Evolutionary conservation across 2,113 vertebrate species (phyloP).

Genomic region (Antigone vipio): DNA sequence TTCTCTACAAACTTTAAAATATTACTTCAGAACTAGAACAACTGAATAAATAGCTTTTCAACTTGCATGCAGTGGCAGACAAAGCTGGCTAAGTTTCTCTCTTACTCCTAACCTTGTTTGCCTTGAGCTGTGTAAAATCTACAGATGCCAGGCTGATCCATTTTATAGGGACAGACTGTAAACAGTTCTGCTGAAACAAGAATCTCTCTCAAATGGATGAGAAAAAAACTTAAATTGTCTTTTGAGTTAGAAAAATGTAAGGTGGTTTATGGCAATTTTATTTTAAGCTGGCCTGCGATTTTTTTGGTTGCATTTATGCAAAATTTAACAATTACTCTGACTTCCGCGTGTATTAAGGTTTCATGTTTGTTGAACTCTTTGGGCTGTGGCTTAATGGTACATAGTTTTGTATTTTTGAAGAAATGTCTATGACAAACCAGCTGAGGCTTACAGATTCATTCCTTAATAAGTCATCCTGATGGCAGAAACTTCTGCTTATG

Average conservation of each 20-base stretch:
- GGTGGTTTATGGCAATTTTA: conserved; percentile 11
- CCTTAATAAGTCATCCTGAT: neutral
- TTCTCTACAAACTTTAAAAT: conserved; percentile 26
- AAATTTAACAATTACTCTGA: conserved; percentile 33
- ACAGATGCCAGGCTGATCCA: neutral
- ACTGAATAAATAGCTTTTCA: conserved; percentile 9
- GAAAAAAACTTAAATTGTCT: conserved; percentile 28
- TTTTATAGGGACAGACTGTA: neutral
- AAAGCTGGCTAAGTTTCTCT: conserved; percentile 9
- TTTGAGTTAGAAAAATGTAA: conserved; percentile 25
- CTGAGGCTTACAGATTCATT: neutral
- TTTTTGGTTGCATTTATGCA: conserved; percentile 1
- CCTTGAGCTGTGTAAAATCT: conserved; percentile 4
- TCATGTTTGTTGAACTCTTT: conserved; percentile 1
- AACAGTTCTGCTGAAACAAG: neutral
- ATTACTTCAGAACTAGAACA: neutral
- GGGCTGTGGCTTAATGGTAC: conserved; percentile 6
- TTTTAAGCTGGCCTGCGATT: conserved; percentile 44
- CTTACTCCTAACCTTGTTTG: neutral
- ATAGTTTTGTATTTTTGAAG: conserved; percentile 43
- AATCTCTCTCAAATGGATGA: neutral
- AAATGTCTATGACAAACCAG: neutral
- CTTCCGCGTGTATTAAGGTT: conserved; percentile 44
- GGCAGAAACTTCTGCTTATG: neutral
- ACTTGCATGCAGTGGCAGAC: neutral